Evolutionary conservation across 37 sponge, comb jelly and placozoan species (phyloP).

Genomic region (Theonella swinhoei): DNA sequence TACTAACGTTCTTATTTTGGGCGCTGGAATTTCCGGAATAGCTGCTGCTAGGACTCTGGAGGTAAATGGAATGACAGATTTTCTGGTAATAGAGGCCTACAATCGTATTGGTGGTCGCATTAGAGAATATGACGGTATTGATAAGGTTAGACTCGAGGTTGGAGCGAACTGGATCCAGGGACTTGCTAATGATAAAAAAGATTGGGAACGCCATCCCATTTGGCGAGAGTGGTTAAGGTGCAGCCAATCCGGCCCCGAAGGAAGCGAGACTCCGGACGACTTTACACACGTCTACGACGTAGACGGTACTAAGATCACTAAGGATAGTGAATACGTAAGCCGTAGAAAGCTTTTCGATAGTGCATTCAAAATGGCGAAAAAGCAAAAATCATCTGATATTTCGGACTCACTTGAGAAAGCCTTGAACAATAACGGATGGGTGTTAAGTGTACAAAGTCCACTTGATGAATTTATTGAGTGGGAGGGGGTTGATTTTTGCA

Average conservation of each 20-base stretch:
- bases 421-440: conserved; percentile 24
- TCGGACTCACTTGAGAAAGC: conserved; percentile 22
- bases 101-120: conserved; percentile 61
- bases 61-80: conserved; percentile 36
- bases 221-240: too few species aligned
- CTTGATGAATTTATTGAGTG: conserved; percentile 37
- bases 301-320: too few species aligned
- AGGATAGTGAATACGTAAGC: too few species aligned
- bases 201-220: conserved; percentile 25
- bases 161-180: conserved; percentile 65
- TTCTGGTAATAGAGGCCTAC: conserved; percentile 61
- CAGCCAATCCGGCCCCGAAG: too few species aligned
- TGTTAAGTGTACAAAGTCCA: background rate
- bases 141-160: too few species aligned
- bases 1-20: conserved; percentile 68
- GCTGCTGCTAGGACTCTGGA: conserved; percentile 60
- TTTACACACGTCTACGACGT: too few species aligned
- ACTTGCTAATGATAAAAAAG: conserved; percentile 16
- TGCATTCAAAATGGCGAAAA: too few species aligned
- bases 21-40: conserved; percentile 74
- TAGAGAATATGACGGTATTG: too few species aligned
- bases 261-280: too few species aligned
- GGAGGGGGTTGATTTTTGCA: conserved; percentile 39
- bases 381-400: too few species aligned
- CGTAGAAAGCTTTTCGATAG: too few species aligned